Base-by-base conservation (phyloP, 2,888 invertebrate species). In the Peribatodes rhomboidaria region DNA sequence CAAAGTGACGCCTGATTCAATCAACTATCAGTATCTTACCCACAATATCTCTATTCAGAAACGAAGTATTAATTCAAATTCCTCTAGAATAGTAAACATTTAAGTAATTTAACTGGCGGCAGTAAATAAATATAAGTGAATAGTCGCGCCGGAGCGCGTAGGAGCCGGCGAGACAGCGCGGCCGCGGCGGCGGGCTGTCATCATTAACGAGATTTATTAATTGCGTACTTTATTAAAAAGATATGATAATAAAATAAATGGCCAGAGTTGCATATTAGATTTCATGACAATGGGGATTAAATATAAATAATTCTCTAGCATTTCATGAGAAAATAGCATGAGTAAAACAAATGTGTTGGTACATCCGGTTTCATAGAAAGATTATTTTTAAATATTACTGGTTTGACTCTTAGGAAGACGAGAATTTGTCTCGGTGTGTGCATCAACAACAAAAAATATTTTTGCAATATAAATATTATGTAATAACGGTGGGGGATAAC, bases 101-200 rank as follows among this genome's bases (percentile, higher is more conserved):
- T 46, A 10, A 35, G 33, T 35, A 1, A 22, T 57, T 63, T 53
- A 63, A 20, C 44, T 33, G n/a, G 20, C 22, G 20, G 11, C 8
- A 46, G 46, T 20, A 53, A 58, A 58, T 63, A 63, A 58, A 63
- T 63, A 11, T 33, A 20, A 53, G 31, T 39, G 47, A 58, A 58
- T 63, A 54, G 53, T 31, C 46, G 57, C 20, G 22, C 35, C 18
- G 18, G 33, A 33, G 49, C 31, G 52, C 62, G 57, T 52, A 41
- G 53, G 57, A 37, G 61, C 13, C 16, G n/a, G 14, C 22, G 31
- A 11, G 41, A 31, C 52, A 13, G n/a, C 39, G 35, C 44, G 41
- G 14, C 44, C 1, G 31, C 42, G 20, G 16, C 4, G 6, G n/a
- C n/a, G 18, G 20, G 2, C 11, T 18, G 52, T 27, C 47, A 4